phyloP scores from a whole-genome alignment of 2,888 invertebrate genomes.

The Caenorhabditis drosophilae region DNA sequence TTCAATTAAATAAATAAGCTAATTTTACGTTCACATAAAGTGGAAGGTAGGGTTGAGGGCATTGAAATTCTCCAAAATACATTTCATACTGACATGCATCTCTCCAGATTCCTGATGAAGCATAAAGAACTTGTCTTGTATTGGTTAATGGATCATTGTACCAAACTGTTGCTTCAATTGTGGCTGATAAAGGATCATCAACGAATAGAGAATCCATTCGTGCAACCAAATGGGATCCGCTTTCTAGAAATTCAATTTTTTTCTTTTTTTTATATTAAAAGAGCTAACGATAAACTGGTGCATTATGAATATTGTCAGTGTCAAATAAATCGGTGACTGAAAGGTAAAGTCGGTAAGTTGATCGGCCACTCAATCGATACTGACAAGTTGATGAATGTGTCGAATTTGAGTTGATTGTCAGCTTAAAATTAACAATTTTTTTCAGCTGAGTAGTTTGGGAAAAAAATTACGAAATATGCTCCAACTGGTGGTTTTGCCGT shows the following conservation, averaged over 20 bases:
- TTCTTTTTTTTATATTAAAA: not conserved
- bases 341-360: constrained; percentile 46
- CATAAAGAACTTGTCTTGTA: constrained; percentile 46
- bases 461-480: constrained; percentile 32
- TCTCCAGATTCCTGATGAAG: constrained; percentile 55
- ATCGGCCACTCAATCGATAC: constrained; percentile 49
- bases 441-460: not conserved
- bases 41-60: constrained; percentile 32
- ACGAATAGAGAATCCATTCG: constrained; percentile 40
- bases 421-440: constrained; percentile 9
- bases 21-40: constrained; percentile 41
- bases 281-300: constrained; percentile 43
- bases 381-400: constrained; percentile 43
- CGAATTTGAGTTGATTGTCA: constrained; percentile 28
- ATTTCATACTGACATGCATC: constrained; percentile 55
- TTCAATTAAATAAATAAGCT: not conserved
- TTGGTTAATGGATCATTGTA: constrained; percentile 33
- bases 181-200: constrained; percentile 39
- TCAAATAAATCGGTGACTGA: constrained; percentile 41
- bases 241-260: constrained; percentile 13
- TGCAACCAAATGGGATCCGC: constrained; percentile 51
- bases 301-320: constrained; percentile 38
- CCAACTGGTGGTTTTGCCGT: constrained; percentile 35
- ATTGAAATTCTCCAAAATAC: constrained; percentile 56
- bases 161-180: constrained; percentile 39